Conservation (phyloP, 2,888 invertebrate species). For the Kryphioiulus occultus region DNA sequence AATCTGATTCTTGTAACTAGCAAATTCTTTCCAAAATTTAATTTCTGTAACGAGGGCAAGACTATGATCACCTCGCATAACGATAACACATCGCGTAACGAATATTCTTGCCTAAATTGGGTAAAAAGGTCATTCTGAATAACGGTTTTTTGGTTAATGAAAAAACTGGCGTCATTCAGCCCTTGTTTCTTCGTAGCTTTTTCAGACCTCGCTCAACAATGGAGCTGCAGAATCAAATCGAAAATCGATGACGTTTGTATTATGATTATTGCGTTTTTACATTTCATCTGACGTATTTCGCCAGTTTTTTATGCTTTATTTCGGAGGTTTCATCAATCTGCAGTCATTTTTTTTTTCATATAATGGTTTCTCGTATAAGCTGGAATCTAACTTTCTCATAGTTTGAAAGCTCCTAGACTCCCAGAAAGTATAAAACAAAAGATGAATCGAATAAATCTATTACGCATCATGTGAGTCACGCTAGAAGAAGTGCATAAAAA, state of each 20-base stretch:
- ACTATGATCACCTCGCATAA: too few relatives aligned
- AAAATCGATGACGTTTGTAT: constrained; percentile 22
- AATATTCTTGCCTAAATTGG: too few relatives aligned
- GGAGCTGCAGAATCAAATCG: neutral
- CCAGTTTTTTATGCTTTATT: neutral
- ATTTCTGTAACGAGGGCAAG: too few relatives aligned
- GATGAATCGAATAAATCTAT: constrained; percentile 32
- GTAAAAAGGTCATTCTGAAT: too few relatives aligned
- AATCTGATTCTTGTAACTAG: too few relatives aligned
- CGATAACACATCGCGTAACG: too few relatives aligned
- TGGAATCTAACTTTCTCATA: neutral
- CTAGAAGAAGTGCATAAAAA: neutral
- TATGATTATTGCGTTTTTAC: constrained; percentile 21
- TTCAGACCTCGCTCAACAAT: too few relatives aligned
- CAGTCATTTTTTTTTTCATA: constrained; percentile 20
- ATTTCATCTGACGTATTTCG: neutral
- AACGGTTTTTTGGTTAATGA: too few relatives aligned
- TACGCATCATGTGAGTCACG: constrained; percentile 32
- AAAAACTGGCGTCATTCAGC: too few relatives aligned
- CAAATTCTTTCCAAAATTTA: too few relatives aligned
- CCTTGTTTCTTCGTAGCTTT: too few relatives aligned
- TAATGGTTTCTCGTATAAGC: neutral
- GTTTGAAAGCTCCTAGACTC: neutral
- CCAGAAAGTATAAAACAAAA: neutral
- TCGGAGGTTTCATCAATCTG: constrained; percentile 4